These are phyloP conservation scores for Dolomedes plantarius DNA, from an alignment of 2,888 invertebrate genomes.

Conservation along the genomic window DNA sequence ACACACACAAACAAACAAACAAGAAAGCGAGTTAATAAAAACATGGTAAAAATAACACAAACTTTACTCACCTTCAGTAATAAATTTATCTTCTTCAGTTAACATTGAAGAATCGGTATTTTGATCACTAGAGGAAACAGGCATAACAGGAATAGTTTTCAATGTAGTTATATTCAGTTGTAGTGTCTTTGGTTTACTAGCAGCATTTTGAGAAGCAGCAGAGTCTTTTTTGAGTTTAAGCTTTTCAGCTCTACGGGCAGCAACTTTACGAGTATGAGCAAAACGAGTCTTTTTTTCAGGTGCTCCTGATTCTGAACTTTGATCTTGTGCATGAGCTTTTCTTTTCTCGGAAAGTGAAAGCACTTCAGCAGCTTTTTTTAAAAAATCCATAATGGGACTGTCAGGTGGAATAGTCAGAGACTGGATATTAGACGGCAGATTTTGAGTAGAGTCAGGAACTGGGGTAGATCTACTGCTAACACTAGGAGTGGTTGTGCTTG, in stretches of 20 bases:
- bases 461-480: constrained; percentile 29
- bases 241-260: constrained; percentile 56
- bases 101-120: too few relatives aligned
- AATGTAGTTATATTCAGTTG: constrained; percentile 54
- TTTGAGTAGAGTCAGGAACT: constrained; percentile 27
- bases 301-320: not conserved
- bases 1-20: too few relatives aligned
- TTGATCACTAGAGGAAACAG: not conserved
- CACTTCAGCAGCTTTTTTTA: constrained; percentile 70
- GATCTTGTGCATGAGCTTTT: not conserved
- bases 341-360: constrained; percentile 45
- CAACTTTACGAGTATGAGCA: constrained; percentile 68
- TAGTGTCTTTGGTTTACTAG: constrained; percentile 41
- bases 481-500: constrained; percentile 5
- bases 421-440: constrained; percentile 17
- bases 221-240: constrained; percentile 30
- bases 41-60: too few relatives aligned
- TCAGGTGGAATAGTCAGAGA: constrained; percentile 26
- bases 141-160: constrained; percentile 54
- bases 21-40: too few relatives aligned
- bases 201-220: not conserved
- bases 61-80: too few relatives aligned
- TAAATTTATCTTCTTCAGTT: too few relatives aligned
- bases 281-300: constrained; percentile 63
- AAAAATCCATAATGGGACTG: constrained; percentile 46